Conservation (phyloP, 1,140 invertebrate species). For the Ostrea denselamellosa region DNA sequence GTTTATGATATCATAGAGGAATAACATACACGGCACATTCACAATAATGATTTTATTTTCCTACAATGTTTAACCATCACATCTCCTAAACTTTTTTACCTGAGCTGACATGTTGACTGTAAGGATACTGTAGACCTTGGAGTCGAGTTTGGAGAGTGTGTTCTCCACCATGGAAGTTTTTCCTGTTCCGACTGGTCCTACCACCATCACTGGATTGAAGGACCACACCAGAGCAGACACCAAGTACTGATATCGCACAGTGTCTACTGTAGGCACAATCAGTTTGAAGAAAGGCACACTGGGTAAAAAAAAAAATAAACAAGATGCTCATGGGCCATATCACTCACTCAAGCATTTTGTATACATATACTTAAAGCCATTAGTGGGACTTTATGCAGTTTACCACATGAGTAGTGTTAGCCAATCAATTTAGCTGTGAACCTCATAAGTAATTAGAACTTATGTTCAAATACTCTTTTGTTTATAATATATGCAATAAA, state of each 20-base stretch:
- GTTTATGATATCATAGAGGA: too few species aligned
- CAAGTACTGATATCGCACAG: slow-evolving; percentile 88
- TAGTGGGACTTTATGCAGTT: too few species aligned
- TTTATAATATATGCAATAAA: too few species aligned
- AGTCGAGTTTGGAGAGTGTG: slow-evolving; percentile 83
- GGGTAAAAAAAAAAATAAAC: slow-evolving; percentile 67
- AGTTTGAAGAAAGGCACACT: slow-evolving; percentile 89
- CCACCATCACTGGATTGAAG: slow-evolving; percentile 85
- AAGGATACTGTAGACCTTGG: slow-evolving; percentile 84
- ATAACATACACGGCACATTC: too few species aligned
- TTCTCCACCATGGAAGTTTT: slow-evolving; percentile 89
- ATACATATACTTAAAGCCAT: too few species aligned
- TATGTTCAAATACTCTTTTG: too few species aligned
- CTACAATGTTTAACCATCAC: too few species aligned
- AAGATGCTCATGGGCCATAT: neutral
- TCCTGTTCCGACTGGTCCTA: slow-evolving; percentile 88
- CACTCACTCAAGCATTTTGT: neutral
- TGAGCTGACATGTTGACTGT: slow-evolving; percentile 91
- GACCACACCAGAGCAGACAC: slow-evolving; percentile 83
- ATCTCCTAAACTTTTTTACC: slow-evolving; percentile 68
- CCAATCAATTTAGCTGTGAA: too few species aligned
- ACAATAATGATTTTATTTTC: too few species aligned
- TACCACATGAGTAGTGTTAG: too few species aligned
- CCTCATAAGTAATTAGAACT: too few species aligned
- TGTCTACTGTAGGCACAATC: slow-evolving; percentile 90